Evolutionary conservation across 2,888 invertebrate species (phyloP), one percentile per base, ranked within the genome.

Genomic region (Drosophila neonasuta): DNA sequence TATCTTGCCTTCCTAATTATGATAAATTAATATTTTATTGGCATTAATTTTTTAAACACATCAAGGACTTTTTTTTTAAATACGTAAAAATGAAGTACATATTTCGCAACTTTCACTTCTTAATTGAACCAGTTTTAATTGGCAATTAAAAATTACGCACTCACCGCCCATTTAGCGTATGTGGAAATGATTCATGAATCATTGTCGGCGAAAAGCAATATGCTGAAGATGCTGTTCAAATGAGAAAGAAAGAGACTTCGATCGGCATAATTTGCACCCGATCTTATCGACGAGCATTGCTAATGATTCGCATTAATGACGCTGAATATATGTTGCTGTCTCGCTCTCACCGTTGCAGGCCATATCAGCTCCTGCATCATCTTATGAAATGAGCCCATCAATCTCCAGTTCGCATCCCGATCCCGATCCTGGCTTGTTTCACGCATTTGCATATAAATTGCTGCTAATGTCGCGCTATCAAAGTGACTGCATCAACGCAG

Each of bases 381-480:
- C 79, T 87, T 85, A 74, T 83, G 79, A 88, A 87, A 87, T 88
- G 85, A 79, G 89, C 86, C 87, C 87, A 90, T 90, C 90, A 87
- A 90, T 90, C 90, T 49, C 66, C 59, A 52, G 60, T 34, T 34
- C 44, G 56, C 36, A 57, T 56, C 66, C 69, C 50, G 50, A 49
- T 56, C 63, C 69, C 50, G 50, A 48, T 67, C 65, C 71, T 50
- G 49, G 56, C 59, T 68, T 66, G 72, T 57, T 70, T 68, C 64
- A 74, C 80, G 86, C 84, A 90, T 90, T 90, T 90, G 90, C 90
- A 90, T 90, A 90, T 90, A 90, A 90, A 90, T 90, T 90, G 90
- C 89, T 90, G 90, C 89, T 90, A 90, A 90, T 90, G 89, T 90
- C 88, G 86, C 84, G 85, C 88, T 89, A 89, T 89, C 89, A 85